phyloP scores from a whole-genome alignment of 2,113 vertebrate species.

The Chloroceryle aenea region DNA sequence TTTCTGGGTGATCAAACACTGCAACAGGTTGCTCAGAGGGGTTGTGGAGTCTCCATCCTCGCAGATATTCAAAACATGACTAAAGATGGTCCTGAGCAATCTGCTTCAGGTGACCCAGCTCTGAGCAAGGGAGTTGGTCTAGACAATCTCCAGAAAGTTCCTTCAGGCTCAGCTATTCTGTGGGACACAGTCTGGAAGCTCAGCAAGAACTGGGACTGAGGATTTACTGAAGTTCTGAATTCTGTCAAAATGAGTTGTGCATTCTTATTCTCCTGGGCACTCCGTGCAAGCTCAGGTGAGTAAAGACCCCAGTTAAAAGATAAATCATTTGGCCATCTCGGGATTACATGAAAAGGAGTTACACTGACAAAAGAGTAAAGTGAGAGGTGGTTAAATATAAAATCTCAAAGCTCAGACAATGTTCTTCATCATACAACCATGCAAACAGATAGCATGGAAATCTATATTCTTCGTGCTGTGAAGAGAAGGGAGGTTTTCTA shows the following conservation, averaged over 20 bases:
- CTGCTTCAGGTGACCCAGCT: background rate
- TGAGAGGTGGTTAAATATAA: background rate
- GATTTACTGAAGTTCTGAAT: background rate
- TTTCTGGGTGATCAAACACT: background rate
- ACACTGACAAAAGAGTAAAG: background rate
- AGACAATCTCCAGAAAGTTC: background rate
- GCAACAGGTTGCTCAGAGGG: background rate
- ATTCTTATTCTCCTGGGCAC: background rate
- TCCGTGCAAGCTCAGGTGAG: background rate
- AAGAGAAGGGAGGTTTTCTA: background rate
- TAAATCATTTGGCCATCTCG: background rate
- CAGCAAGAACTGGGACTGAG: background rate
- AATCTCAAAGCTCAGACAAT: background rate
- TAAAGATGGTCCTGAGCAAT: background rate
- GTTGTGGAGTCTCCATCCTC: background rate
- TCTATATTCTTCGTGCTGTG: background rate
- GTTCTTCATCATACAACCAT: background rate
- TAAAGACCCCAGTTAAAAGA: background rate
- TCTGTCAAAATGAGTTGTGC: background rate
- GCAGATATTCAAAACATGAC: background rate
- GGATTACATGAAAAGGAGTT: background rate
- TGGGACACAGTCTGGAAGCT: background rate
- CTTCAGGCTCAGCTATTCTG: background rate
- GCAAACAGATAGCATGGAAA: background rate
- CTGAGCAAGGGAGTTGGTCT: background rate